Percentiles rank a stretch among this genome's conserved stretches.
Evolutionary conservation across 2,113 vertebrate genomes (phyloP).

Genomic region (Cygnus atratus): DNA sequence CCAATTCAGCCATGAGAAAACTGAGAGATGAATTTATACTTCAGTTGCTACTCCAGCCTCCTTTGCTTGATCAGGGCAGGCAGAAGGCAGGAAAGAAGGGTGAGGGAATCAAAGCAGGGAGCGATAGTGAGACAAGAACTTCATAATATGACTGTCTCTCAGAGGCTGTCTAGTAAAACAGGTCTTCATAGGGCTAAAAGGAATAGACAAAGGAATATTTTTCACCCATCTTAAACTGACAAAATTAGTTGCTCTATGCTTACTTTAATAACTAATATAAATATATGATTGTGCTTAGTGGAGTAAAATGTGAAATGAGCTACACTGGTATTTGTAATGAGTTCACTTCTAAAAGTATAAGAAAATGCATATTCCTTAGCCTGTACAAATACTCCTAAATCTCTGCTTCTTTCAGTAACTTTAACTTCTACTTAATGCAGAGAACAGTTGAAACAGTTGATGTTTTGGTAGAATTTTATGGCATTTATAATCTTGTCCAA

Average conservation of each 20-base stretch:
- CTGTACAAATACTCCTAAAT: background rate
- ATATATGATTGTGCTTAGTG: background rate
- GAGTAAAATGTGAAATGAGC: background rate
- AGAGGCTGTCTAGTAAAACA: background rate
- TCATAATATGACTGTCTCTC: background rate
- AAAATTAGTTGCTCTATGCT: background rate
- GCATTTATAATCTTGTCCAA: background rate
- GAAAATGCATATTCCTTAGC: background rate
- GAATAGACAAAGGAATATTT: background rate
- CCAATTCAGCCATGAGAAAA: background rate
- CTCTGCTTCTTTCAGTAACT: background rate
- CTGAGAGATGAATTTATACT: constrained; percentile 30
- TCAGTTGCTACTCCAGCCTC: background rate
- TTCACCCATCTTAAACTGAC: background rate
- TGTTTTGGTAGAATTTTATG: background rate
- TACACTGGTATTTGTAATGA: background rate
- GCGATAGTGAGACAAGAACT: background rate
- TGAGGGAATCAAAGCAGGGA: background rate
- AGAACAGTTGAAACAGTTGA: background rate
- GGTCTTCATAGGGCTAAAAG: background rate
- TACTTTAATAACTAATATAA: background rate
- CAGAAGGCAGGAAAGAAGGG: background rate
- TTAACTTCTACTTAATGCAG: background rate
- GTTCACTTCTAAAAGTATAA: background rate
- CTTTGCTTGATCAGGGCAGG: background rate